Evolutionary conservation across 2,797 vertebrate genomes (phyloP), one percentile per base, ranked within the genome.

Genomic region (Clarias fuscus): DNA sequence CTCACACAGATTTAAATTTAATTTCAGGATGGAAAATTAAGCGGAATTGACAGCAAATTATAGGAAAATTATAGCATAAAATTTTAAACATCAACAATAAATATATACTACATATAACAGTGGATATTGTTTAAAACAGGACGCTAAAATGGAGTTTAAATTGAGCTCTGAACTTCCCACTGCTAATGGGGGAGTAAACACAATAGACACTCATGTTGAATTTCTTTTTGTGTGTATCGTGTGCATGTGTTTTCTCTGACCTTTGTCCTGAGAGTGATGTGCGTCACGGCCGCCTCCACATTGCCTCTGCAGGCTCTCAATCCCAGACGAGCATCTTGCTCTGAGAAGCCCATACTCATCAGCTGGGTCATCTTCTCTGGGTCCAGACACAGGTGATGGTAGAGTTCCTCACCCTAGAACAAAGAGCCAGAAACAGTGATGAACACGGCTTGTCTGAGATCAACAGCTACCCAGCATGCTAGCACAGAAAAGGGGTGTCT

Each of bases 301-400:
- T 98, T 94, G 56, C 98, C 98, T 0, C 94, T 93, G 91, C 97
- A 98, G 0, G 98, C 98, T 86, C 98, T 90, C 73, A 99, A 95
- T 7, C 97, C 97, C 0, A 99, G 95, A 0, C 98, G 97, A 40
- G 97, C 96, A 80, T 99, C 98, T 92, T 97, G 96, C 24, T 97
- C 96, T 0, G 94, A 96, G 92, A 97, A 99, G 0, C 97, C 98
- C 92, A 99, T 88, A 33, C 90, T 84, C 53, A 96, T 91, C 86
- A 99, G 93, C 87, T 92, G 92, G 30, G 90, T 87, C 90, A 99
- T 95, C 85, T 98, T 97, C 0, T 93, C 93, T 0, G 97, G 95
- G 90, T 99, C 97, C 22, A 96, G 94, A 90, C 91, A 91, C 6
- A 99, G 91, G 65, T 96, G 95, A 10, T 89, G 87, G 30, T 96